Evolutionary conservation across 2,797 vertebrate species (phyloP).

Genomic region (Chrosomus eos): DNA sequence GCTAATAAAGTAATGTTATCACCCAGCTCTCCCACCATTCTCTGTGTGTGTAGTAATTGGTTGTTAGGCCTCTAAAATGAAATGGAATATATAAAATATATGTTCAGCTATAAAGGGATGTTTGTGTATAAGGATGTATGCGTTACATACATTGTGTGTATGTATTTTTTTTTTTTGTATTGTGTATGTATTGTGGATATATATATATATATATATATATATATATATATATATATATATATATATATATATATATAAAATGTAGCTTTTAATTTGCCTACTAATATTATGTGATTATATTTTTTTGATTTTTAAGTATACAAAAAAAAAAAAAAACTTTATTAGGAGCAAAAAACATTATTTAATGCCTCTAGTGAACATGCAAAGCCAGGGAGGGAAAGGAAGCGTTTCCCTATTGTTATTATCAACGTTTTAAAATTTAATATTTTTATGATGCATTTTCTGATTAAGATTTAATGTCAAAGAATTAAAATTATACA

Average conservation of each 20-base stretch:
- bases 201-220: no score
- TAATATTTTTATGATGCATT: neutral
- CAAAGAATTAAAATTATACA: neutral
- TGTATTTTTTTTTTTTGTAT: no score
- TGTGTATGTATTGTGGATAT: no score
- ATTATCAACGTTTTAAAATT: neutral
- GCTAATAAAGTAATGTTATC: neutral
- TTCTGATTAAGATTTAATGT: no score
- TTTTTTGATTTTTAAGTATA: no score
- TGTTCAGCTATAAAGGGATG: neutral
- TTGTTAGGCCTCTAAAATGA: neutral
- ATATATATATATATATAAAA: no score
- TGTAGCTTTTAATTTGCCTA: no score
- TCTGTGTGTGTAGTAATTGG: slow-evolving; percentile 1
- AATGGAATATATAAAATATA: neutral
- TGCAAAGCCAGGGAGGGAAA: neutral
- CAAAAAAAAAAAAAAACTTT: neutral
- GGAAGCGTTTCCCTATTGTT: neutral
- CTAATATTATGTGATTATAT: no score
- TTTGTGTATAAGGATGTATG: neutral
- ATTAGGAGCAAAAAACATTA: neutral
- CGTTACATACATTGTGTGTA: no score
- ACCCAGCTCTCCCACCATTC: neutral
- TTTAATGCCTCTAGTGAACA: neutral
- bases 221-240: no score